Conservation (phyloP, 2,113 vertebrate genomes). For the Heterotilapia buettikoferi region DNA sequence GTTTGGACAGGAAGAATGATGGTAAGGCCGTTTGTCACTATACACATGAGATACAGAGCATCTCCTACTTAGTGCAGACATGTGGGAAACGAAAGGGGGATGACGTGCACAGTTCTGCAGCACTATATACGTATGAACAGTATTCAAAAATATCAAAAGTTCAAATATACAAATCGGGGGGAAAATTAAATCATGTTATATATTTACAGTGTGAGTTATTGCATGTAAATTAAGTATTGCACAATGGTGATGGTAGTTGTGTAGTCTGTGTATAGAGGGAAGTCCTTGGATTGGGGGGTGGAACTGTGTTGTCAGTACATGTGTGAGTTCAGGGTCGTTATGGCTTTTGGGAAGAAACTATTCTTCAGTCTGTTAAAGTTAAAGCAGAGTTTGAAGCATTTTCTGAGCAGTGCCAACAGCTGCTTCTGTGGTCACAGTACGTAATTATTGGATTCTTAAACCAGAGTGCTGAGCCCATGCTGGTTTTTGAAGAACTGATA, state of each 20-base stretch:
- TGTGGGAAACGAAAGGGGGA: background rate
- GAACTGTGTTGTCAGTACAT: background rate
- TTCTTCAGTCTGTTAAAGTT: background rate
- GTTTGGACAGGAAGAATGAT: conserved; percentile 93
- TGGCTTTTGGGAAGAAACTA: background rate
- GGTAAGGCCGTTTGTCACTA: conserved; percentile 66
- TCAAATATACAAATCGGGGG: background rate
- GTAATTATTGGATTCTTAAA: background rate
- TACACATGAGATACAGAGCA: background rate
- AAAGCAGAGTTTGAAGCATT: background rate
- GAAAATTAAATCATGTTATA: background rate
- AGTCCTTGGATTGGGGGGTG: background rate
- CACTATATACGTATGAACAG: background rate
- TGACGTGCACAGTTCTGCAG: background rate
- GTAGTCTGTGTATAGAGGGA: background rate
- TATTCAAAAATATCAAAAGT: background rate
- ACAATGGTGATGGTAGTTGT: background rate
- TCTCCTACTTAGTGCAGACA: background rate
- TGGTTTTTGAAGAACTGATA: background rate
- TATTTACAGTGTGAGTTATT: background rate
- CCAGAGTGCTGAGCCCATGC: background rate
- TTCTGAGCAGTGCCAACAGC: background rate
- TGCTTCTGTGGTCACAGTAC: background rate
- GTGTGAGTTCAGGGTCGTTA: background rate
- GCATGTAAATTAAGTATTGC: background rate